Conservation (phyloP, 2,113 vertebrate genomes). For the Cyprinus carpio region DNA sequence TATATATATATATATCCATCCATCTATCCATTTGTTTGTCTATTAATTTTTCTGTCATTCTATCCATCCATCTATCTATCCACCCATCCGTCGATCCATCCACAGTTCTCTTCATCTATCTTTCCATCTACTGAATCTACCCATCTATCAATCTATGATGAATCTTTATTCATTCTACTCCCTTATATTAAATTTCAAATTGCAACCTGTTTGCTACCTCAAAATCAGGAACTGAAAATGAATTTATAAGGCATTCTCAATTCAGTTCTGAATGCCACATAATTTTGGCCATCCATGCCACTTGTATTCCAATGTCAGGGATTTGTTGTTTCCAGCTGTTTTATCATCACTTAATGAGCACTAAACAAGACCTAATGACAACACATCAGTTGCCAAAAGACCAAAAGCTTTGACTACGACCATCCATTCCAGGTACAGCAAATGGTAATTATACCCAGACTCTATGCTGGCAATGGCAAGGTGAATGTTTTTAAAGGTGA, state of each 20-base stretch:
- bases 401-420: slow-evolving; percentile 15
- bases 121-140: neutral
- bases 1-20: too few relatives aligned
- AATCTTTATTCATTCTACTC: too few relatives aligned
- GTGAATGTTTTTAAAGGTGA: slow-evolving; percentile 43
- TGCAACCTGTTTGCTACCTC: too few relatives aligned
- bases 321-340: slow-evolving; percentile 8
- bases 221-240: too few relatives aligned
- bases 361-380: slow-evolving; percentile 21
- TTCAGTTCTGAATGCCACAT: neutral
- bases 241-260: too few relatives aligned
- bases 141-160: neutral
- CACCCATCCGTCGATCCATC: neutral
- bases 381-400: neutral
- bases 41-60: neutral
- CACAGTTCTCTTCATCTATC: neutral
- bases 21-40: too few relatives aligned
- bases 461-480: slow-evolving; percentile 34
- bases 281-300: neutral
- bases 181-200: too few relatives aligned
- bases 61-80: neutral
- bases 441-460: slow-evolving; percentile 33
- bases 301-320: neutral
- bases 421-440: slow-evolving; percentile 18
- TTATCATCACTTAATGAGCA: slow-evolving; percentile 17